These are phyloP conservation scores for Chascanopsetta lugubris DNA, from an alignment of 2,113 vertebrate species.

Conservation along the genomic window DNA sequence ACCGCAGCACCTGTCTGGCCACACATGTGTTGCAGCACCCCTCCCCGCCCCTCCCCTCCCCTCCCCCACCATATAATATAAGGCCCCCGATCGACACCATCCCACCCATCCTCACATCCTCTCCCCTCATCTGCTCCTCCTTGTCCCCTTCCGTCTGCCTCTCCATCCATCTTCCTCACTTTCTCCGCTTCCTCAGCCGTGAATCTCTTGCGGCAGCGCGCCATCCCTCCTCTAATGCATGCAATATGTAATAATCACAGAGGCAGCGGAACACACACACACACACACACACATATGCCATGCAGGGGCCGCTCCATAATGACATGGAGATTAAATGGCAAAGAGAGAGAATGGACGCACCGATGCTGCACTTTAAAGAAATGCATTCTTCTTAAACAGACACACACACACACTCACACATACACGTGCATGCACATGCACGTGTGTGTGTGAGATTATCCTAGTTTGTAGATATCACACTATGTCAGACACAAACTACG, in stretches of 20 bases:
- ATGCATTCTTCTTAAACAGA: background rate
- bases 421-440: background rate
- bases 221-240: constrained; percentile 29
- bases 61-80: too few species aligned
- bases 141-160: constrained; percentile 3
- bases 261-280: background rate
- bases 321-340: constrained; percentile 56
- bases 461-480: constrained; percentile 16
- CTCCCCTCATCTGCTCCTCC: constrained; percentile 3
- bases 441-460: background rate
- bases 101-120: constrained; percentile 16
- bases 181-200: constrained; percentile 22
- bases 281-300: background rate
- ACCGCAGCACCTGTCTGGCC: constrained; percentile 63
- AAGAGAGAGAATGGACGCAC: constrained; percentile 10
- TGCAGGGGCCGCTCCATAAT: constrained; percentile 35
- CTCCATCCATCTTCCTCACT: constrained; percentile 41
- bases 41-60: too few species aligned
- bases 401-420: constrained; percentile 1
- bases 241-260: constrained; percentile 34
- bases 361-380: constrained; percentile 20
- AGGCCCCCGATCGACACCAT: constrained; percentile 4
- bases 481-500: constrained; percentile 27
- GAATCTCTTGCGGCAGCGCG: constrained; percentile 18
- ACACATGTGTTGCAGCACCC: constrained; percentile 34